Percentiles rank a stretch among this genome's conserved stretches.
These are phyloP conservation scores for Cryptus viduatorius DNA, from an alignment of 2,888 invertebrate species.

Conservation along the genomic window DNA sequence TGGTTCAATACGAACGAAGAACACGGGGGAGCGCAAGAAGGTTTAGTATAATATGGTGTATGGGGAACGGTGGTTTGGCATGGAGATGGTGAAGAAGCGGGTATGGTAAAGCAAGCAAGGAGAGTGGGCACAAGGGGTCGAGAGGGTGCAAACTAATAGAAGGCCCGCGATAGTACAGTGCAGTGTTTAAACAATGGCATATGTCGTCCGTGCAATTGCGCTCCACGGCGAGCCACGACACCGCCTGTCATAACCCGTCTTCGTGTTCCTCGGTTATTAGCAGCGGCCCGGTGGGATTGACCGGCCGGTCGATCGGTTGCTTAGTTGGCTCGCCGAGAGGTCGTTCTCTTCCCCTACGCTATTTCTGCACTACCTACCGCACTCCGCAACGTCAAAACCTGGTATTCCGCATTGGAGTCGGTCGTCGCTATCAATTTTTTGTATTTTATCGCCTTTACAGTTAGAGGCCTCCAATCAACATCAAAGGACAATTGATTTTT, in stretches of 20 bases:
- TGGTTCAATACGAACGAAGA: background rate
- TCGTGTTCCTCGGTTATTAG: constrained; percentile 80
- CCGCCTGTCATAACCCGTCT: constrained; percentile 78
- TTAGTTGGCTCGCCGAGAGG: constrained; percentile 30
- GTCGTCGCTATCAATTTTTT: background rate
- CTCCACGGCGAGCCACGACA: constrained; percentile 74
- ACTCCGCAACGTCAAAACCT: background rate
- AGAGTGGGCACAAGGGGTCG: constrained; percentile 25
- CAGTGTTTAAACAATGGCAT: constrained; percentile 77
- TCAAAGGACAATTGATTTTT: too few species aligned
- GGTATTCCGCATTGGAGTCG: constrained; percentile 16
- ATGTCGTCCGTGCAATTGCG: constrained; percentile 75
- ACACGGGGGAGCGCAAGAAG: constrained; percentile 19
- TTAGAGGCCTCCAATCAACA: too few species aligned
- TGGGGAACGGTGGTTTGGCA: constrained; percentile 26
- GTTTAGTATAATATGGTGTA: constrained; percentile 16
- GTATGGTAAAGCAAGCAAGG: constrained; percentile 25
- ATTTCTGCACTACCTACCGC: too few species aligned
- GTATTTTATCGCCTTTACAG: background rate
- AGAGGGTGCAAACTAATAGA: constrained; percentile 36
- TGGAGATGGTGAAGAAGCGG: constrained; percentile 44
- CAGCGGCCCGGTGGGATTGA: constrained; percentile 75
- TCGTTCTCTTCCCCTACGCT: constrained; percentile 33
- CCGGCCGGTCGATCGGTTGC: constrained; percentile 63
- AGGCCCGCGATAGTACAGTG: constrained; percentile 50